Evolutionary conservation across 2,113 vertebrate genomes (phyloP), one percentile per base, ranked within the genome.

Genomic region (Lutjanus erythropterus): DNA sequence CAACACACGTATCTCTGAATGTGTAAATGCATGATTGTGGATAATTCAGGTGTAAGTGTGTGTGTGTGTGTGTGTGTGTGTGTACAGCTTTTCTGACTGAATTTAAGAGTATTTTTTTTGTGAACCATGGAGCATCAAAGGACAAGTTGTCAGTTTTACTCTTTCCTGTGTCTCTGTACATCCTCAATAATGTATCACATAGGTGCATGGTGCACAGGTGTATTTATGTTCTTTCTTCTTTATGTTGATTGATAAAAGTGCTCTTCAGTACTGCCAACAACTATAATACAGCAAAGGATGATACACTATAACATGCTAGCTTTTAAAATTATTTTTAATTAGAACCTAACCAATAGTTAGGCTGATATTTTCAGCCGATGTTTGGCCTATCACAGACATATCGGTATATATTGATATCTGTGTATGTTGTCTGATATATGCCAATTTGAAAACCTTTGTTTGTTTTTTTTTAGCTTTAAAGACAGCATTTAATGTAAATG

Each of bases 1-100:
- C 41, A 37, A 55, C 29, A 46, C 67, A 58, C 37, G 18, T 21
- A 29, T 80, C 47, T 49, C 23, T 76, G 27, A 66, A 65, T 81
- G 75, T 75, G 76, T 59, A 37, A 83, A 70, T 79, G 44, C 47
- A 29, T 83, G 71, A 52, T 71, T 73, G 74, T 79, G 58, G 59
- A 59, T 80, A 41, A 61, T 74, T 27, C 15, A 8, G 41, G 10
- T 74, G 16, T 59, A 9, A 10, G 2, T 68, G 53, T 70, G 49
- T 41, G 44, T 71, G 65, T 37, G 39, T 75, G 59, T 42, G 44
- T 70, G 49, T 47, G 37, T 71, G 66, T 44, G 33, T 75, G 59
- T 42, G 42, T 18, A n/a, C n/a, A n/a, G n/a, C n/a, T n/a, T 71
- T 76, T 77, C 66, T 82, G 71, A 78, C 49, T 68, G 50, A 64